Base-by-base conservation (phyloP, 2,888 invertebrate genomes). In the Synanthedon vespiformis region DNA sequence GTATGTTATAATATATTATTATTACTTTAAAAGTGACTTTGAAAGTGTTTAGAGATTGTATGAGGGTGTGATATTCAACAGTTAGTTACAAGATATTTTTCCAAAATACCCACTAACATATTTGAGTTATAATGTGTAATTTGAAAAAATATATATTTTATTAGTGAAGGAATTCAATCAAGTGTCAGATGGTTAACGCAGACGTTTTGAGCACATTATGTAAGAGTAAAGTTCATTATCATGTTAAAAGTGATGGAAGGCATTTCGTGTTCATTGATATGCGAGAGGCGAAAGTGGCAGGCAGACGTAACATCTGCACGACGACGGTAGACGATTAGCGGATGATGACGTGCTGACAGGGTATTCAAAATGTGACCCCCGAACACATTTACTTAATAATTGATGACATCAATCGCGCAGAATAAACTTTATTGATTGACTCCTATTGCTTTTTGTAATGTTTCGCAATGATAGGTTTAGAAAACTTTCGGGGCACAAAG, bases 261-360 rank as follows among this genome's bases (percentile, higher is more conserved):
- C 54, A 61, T 56, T 58, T 61, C 59, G 60, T 55, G 56, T 54
- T 56, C 53, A 55, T 54, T 55, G 59, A 57, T 58, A 52, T 55
- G 58, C 57, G 53, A 62, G 57, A 63, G 61, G 65, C 63, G 71
- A 70, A 68, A 71, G 70, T 62, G 58, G 49, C 54, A 55, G 54
- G 54, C 58, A 58, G 58, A 59, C 60, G 61, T 59, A 58, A 59
- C 60, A 58, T 60, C 57, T 56, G 54, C 52, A 41, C 40, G 50
- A 52, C 52, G 51, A 52, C 52, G 51, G 34, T 34, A 27, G 44
- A 52, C 40, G 47, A 14, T 52, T 49, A 44, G 53, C 54, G 40
- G 53, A 55, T 57, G 54, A 55, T 55, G 54, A 57, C 51, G 40
- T 51, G 50, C 48, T 49, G 50, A 50, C n/a, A 40, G 27, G 40